These are phyloP conservation scores for Lateolabrax maculatus DNA, from an alignment of 2,797 vertebrate genomes.

Conservation along the genomic window DNA sequence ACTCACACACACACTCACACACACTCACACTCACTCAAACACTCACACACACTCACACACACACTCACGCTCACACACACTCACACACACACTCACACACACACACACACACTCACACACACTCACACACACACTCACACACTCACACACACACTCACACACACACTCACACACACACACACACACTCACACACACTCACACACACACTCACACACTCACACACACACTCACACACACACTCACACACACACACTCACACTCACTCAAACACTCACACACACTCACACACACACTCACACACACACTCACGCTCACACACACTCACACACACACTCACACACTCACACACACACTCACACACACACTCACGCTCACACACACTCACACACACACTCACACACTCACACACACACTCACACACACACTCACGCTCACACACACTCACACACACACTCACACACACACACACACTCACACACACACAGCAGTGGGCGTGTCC, in stretches of 20 bases:
- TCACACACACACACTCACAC: neutral
- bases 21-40: conserved; percentile 26
- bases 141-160: conserved; percentile 9
- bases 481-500: neutral
- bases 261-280: too few relatives aligned
- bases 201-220: conserved; percentile 7
- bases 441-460: too few relatives aligned
- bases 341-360: conserved; percentile 1
- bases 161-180: conserved; percentile 14
- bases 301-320: too few relatives aligned
- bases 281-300: conserved; percentile 16
- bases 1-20: conserved; percentile 9
- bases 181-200: neutral
- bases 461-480: conserved; percentile 21
- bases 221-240: conserved; percentile 16
- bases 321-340: neutral
- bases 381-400: conserved; percentile 13
- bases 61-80: conserved; percentile 12
- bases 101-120: conserved; percentile 14
- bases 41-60: neutral
- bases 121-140: neutral
- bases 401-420: neutral
- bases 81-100: conserved; percentile 10
- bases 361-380: conserved; percentile 11
- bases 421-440: too few relatives aligned